A percentile compares a stretch with the other conserved stretches of the same genome.
Conservation (phyloP, 2,113 vertebrate species). For the Ceratotherium simum region DNA sequence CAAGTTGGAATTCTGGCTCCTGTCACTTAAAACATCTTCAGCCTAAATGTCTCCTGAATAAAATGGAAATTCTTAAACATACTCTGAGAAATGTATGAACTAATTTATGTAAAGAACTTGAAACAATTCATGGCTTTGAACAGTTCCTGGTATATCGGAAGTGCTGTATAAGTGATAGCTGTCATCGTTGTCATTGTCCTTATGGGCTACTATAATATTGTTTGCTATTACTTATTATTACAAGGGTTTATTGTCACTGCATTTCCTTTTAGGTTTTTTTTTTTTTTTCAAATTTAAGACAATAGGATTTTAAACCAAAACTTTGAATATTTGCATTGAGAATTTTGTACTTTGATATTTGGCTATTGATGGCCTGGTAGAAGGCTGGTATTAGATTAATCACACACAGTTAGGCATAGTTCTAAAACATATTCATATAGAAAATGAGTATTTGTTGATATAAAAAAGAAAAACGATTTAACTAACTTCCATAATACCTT, state of each 20-base stretch:
- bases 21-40: not conserved
- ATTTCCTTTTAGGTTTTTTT: not conserved
- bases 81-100: not conserved
- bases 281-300: not conserved
- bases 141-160: not conserved
- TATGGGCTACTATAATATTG: not conserved
- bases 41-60: not conserved
- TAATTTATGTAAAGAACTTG: not conserved
- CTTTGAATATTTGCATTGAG: not conserved
- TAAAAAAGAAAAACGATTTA: not conserved
- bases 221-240: not conserved
- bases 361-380: not conserved
- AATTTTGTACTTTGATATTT: not conserved
- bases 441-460: not conserved
- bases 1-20: not conserved
- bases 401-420: not conserved
- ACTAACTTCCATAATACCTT: not conserved
- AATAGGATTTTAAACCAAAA: not conserved
- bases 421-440: not conserved
- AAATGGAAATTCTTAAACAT: not conserved
- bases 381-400: not conserved
- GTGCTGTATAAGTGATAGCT: not conserved
- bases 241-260: not conserved
- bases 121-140: not conserved
- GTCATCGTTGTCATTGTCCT: not conserved